Conservation (phyloP, 2,113 vertebrate genomes). For the Deroptyus accipitrinus region DNA sequence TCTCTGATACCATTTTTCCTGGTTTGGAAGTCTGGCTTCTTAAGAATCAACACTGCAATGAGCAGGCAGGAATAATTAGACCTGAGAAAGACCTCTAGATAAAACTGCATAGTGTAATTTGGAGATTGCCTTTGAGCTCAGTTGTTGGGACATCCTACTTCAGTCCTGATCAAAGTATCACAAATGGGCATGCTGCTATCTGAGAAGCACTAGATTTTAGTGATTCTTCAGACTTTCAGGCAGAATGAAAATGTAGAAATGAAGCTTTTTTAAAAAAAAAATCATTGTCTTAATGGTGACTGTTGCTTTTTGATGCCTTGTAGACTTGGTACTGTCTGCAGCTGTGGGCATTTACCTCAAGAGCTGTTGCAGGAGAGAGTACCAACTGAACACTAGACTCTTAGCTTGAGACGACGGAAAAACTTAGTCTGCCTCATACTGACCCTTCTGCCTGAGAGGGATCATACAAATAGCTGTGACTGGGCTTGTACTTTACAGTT, state of each 20-base stretch:
- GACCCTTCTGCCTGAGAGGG: neutral
- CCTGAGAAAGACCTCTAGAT: neutral
- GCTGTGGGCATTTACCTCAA: neutral
- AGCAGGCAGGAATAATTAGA: neutral
- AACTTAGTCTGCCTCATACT: neutral
- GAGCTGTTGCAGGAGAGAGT: neutral
- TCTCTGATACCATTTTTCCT: neutral
- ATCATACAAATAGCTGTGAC: neutral
- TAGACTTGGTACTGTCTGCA: neutral
- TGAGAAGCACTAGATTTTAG: neutral
- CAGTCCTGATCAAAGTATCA: neutral
- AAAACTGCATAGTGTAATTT: neutral
- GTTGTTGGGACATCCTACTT: neutral
- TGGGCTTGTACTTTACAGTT: neutral
- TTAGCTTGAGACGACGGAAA: neutral
- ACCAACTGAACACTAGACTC: neutral
- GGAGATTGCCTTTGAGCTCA: neutral
- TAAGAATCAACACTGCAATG: neutral
- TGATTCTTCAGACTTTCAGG: neutral
- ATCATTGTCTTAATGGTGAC: neutral
- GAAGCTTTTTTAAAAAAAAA: neutral
- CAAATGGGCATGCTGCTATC: accelerated
- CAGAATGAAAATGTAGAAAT: neutral
- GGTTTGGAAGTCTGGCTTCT: neutral
- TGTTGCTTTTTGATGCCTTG: neutral